Evolutionary conservation across 2,113 vertebrate species (phyloP).

Genomic region (Urocitellus parryii): DNA sequence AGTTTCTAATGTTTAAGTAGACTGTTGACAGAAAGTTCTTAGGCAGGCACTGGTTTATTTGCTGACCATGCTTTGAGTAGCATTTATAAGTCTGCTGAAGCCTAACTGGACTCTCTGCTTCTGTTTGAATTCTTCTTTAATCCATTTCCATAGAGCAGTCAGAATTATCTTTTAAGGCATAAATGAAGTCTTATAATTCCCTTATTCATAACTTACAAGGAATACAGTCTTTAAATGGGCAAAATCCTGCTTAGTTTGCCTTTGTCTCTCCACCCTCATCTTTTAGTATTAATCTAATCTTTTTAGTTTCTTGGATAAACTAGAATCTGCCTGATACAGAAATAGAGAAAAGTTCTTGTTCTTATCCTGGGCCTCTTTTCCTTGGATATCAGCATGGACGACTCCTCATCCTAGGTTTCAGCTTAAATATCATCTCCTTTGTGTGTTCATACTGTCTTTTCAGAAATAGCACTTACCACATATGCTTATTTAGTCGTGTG

Average conservation of each 20-base stretch:
- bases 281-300: background rate
- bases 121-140: background rate
- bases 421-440: background rate
- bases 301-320: background rate
- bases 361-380: background rate
- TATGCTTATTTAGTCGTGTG: background rate
- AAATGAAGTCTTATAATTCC: slow-evolving; percentile 9
- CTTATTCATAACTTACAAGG: slow-evolving; percentile 16
- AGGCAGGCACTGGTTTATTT: too few relatives aligned
- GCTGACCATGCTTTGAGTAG: background rate
- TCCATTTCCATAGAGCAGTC: slow-evolving; percentile 2
- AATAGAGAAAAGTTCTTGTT: too few relatives aligned
- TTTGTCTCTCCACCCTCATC: background rate
- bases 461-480: background rate
- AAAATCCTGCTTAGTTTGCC: background rate
- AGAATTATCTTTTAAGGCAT: slow-evolving; percentile 29
- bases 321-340: background rate
- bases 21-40: background rate
- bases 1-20: background rate
- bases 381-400: background rate
- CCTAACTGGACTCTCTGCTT: background rate
- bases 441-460: background rate
- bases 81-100: too few relatives aligned
- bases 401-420: background rate
- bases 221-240: background rate